Evolutionary conservation across 2,113 vertebrate species (phyloP).

Genomic region (Ptilonorhynchus violaceus): DNA sequence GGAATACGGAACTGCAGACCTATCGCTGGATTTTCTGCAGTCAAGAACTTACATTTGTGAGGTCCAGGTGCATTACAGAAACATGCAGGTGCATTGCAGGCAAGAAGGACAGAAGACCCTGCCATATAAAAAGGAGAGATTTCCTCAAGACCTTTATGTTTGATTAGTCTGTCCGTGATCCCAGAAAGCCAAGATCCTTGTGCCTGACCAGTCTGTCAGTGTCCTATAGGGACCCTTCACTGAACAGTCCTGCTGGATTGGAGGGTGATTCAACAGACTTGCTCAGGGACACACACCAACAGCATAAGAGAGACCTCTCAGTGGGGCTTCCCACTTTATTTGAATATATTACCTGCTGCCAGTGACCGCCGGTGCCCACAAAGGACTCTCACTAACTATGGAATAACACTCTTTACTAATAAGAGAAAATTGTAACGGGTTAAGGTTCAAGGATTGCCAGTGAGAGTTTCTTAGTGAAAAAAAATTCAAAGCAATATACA

Average conservation of each 20-base stretch:
- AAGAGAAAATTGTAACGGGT: neutral
- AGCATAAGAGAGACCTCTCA: neutral
- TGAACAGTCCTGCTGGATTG: accelerated
- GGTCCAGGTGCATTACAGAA: neutral
- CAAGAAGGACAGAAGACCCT: neutral
- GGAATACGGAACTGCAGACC: neutral
- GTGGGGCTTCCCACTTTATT: too few species aligned
- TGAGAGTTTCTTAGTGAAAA: neutral
- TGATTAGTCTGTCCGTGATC: neutral
- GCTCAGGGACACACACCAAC: neutral
- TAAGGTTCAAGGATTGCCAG: neutral
- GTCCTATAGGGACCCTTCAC: neutral
- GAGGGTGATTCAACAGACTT: accelerated
- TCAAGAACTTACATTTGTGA: neutral
- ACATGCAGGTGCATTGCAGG: neutral
- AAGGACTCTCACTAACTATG: neutral
- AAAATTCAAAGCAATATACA: neutral
- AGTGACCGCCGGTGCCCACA: neutral
- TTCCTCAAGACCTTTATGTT: neutral
- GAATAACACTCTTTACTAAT: neutral
- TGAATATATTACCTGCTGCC: too few species aligned
- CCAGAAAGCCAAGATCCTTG: neutral
- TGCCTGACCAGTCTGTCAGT: neutral
- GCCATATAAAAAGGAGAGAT: neutral
- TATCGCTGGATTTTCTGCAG: neutral